phyloP scores from a whole-genome alignment of 1,140 invertebrate species.

The Bombyx mori region ASM3026992v2 NC_085107.1:1309001-1309500 shows the following conservation, averaged over 20 bases:
- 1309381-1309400: no score
- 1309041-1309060: slow-evolving; percentile 35
- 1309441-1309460: no score
- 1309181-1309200: slow-evolving; percentile 20
- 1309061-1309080: slow-evolving; percentile 46
- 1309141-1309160: slow-evolving; percentile 35
- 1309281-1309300: slow-evolving; percentile 47
- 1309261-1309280: slow-evolving; percentile 45
- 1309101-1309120: slow-evolving; percentile 53
- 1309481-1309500: no score
- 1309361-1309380: not conserved
- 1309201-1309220: slow-evolving; percentile 34
- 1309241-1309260: slow-evolving; percentile 50
- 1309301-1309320: slow-evolving; percentile 45
- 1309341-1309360: slow-evolving; percentile 31
- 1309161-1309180: slow-evolving; percentile 3
- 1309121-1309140: slow-evolving; percentile 48
- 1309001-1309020: not conserved
- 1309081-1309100: slow-evolving; percentile 34
- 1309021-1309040: slow-evolving; percentile 45
- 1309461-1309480: no score
- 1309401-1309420: no score
- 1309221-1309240: slow-evolving; percentile 51
- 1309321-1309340: slow-evolving; percentile 15
- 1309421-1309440: no score